Conservation (phyloP, 1,140 invertebrate species). For the Caenorhabditis remanei region DNA sequence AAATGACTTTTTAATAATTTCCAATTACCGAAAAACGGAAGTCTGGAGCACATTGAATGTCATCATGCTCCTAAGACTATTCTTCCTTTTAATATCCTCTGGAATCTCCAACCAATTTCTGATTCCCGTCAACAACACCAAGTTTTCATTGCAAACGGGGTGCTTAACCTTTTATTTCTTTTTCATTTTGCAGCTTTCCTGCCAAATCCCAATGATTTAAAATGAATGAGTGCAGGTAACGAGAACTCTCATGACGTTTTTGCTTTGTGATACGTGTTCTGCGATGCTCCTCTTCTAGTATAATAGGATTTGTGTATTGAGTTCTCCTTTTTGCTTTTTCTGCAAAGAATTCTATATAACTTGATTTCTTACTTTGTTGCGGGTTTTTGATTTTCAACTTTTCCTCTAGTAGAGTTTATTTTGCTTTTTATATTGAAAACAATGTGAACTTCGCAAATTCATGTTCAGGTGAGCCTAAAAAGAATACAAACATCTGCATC, state of each 20-base stretch:
- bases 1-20: no score
- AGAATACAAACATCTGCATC: not conserved
- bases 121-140: not conserved
- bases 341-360: constrained; percentile 6
- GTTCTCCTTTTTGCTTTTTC: not conserved
- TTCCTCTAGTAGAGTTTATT: not conserved
- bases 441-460: not conserved
- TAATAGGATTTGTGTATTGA: constrained; percentile 16
- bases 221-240: constrained; percentile 35
- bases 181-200: not conserved
- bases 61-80: no score
- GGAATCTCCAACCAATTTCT: no score
- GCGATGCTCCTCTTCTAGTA: not conserved
- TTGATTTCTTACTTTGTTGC: constrained; percentile 35
- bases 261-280: constrained; percentile 25
- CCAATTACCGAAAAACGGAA: no score
- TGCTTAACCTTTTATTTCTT: not conserved
- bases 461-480: not conserved
- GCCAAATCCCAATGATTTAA: not conserved
- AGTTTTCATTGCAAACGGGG: not conserved
- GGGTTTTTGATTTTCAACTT: not conserved
- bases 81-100: no score
- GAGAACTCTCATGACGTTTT: not conserved
- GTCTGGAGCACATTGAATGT: no score
- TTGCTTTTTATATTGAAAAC: no score